phyloP scores from a whole-genome alignment of 2,888 invertebrate genomes.

The Agrotis segetum region DNA sequence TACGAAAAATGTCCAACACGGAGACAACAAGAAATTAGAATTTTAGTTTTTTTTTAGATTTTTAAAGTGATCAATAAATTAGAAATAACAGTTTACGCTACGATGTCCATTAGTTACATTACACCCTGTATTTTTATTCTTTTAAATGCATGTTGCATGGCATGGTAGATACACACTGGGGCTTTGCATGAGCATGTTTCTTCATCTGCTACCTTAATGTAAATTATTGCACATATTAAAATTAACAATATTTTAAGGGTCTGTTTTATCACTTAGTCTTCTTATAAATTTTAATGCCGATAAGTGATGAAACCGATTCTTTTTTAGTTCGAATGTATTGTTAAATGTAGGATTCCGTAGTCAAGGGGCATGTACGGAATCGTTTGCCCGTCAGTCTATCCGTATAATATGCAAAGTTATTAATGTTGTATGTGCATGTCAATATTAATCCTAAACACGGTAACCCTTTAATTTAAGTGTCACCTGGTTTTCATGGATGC shows the following conservation, averaged over 20 bases:
- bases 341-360: neutral
- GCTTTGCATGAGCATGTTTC: conserved; percentile 9
- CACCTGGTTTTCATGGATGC: neutral
- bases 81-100: neutral
- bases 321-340: too few species aligned
- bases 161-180: neutral
- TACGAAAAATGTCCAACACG: too few species aligned
- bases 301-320: neutral
- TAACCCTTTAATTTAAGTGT: neutral
- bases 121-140: neutral
- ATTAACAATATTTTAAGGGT: neutral
- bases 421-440: neutral
- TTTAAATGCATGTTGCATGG: neutral
- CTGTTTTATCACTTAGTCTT: neutral
- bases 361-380: neutral
- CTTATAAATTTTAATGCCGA: neutral
- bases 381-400: neutral
- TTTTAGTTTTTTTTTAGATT: too few species aligned
- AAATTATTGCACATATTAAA: neutral
- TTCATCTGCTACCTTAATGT: neutral
- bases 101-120: too few species aligned
- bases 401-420: neutral
- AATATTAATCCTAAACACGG: neutral
- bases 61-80: too few species aligned
- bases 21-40: too few species aligned